Evolutionary conservation across 2,888 invertebrate genomes (phyloP).

Genomic region (Platycheirus albimanus): DNA sequence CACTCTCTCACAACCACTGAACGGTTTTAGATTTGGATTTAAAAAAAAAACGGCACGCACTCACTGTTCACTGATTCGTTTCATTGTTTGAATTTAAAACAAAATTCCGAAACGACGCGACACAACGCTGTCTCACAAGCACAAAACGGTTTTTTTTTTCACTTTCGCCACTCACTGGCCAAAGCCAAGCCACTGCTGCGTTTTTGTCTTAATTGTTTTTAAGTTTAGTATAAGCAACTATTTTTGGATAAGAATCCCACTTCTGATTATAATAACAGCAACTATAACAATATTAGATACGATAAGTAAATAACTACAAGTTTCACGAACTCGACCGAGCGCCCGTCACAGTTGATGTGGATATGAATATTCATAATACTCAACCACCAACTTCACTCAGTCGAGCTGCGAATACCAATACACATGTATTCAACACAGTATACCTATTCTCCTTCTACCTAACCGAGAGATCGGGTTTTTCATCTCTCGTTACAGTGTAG

Average conservation of each 20-base stretch:
- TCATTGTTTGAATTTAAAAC: no score
- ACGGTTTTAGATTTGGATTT: no score
- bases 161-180: neutral
- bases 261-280: conserved; percentile 52
- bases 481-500: neutral
- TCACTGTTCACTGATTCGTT: no score
- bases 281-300: no score
- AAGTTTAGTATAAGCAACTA: neutral
- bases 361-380: neutral
- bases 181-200: neutral
- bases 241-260: neutral
- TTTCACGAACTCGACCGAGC: neutral
- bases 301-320: conserved; percentile 40
- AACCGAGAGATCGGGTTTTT: neutral
- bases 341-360: neutral
- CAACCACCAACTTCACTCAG: conserved; percentile 2
- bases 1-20: no score
- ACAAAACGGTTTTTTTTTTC: neutral
- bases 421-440: neutral
- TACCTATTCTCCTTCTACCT: neutral
- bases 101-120: no score
- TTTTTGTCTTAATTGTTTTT: neutral
- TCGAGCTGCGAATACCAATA: neutral
- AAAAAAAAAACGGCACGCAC: no score
- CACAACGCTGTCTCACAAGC: no score